Percentiles rank a stretch among this genome's conserved stretches.
Evolutionary conservation across 2,113 vertebrate species (phyloP).

Genomic region (Erythrocercus mccallii): DNA sequence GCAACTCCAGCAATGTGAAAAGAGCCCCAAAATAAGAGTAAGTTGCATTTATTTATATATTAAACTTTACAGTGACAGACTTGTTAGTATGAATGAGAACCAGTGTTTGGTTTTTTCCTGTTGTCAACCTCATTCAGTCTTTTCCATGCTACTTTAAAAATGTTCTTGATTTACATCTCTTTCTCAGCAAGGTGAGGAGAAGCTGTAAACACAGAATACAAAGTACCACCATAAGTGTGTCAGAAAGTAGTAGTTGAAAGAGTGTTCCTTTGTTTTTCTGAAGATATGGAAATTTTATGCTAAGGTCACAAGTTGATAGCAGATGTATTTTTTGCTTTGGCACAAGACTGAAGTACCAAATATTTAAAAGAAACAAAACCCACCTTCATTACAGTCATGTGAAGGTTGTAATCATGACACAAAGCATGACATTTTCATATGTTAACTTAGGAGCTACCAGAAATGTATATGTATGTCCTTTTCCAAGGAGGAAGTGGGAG

Average conservation of each 20-base stretch:
- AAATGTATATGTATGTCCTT: background rate
- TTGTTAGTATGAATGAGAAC: background rate
- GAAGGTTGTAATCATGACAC: background rate
- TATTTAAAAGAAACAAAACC: background rate
- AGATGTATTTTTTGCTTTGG: slow-evolving; percentile 15
- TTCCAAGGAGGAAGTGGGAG: background rate
- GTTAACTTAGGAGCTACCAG: background rate
- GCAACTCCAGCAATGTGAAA: slow-evolving; percentile 40
- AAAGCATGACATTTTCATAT: background rate
- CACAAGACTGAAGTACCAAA: background rate
- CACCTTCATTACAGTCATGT: background rate
- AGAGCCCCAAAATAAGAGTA: slow-evolving; percentile 15
- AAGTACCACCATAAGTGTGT: background rate
- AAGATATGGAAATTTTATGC: background rate
- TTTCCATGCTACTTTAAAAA: background rate
- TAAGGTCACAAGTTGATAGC: slow-evolving; percentile 21
- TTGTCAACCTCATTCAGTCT: background rate
- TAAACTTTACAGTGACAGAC: background rate
- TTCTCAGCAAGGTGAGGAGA: background rate
- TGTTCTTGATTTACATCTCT: background rate
- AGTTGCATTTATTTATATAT: slow-evolving; percentile 20
- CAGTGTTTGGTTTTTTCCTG: background rate
- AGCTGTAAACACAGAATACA: background rate
- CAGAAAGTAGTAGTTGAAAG: background rate
- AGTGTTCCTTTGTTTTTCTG: slow-evolving; percentile 2